Evolutionary conservation across 2,113 vertebrate genomes (phyloP), one percentile per base, ranked within the genome.

Genomic region (Lepisosteus osseus): DNA sequence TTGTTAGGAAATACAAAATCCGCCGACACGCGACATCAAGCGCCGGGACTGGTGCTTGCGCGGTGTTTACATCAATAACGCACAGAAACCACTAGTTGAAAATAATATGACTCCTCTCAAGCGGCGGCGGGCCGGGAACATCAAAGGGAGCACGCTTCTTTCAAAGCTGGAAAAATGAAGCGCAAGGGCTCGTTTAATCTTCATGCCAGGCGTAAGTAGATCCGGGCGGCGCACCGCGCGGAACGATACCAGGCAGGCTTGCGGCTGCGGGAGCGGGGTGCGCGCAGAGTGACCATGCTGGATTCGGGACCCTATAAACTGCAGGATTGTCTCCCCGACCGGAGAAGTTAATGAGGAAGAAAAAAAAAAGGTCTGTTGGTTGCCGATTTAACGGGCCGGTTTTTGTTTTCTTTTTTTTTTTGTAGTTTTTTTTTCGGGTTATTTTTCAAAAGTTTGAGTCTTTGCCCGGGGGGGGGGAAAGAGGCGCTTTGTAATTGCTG

Each of bases 181-280:
- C 68, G 64, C 70, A 7, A 76, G 14, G 54, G 71, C 1, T 41
- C 2, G 73, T 81, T 78, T 65, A 51, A 73, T 67, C 74, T 74
- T 68, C 73, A 15, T 80, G 78, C 80, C 83, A 75, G 67, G 65
- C 72, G 81, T 80, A 94, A 94, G 87, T 86, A 94, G 93, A 91
- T 92, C 93, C 92, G 90, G 90, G 74, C 86, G 59, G 82, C 41
- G 74, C 82, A 82, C 43, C 69, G 68, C 72, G 85, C 90, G 91
- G 88, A 91, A 69, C 78, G 87, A 92, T 91, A 89, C 80, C 7
- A 13, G 17, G 68, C 70, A 65, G 71, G 29, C 29, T 72, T 82
- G 64, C 55, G 79, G 44, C 83, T 42, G 80, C 51, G 80, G 29
- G 81, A 68, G 65, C 57, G 68, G 68, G 7, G 3, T 72, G 71